Conservation (phyloP, 2,888 invertebrate genomes). For the Melanostoma mellinum region DNA sequence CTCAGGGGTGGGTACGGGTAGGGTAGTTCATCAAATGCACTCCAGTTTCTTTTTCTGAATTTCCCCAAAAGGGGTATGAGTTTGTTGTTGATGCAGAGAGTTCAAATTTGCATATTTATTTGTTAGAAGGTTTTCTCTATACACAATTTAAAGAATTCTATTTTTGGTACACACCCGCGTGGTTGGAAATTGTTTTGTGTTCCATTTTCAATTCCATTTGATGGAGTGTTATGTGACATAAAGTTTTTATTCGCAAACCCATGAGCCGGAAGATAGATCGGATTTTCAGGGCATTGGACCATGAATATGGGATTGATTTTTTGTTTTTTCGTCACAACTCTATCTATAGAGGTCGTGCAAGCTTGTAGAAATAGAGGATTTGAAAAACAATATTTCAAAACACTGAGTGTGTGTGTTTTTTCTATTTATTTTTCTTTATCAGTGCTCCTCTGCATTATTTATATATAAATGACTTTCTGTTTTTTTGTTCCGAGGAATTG, state of each 20-base stretch:
- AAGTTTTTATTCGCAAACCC: constrained; percentile 51
- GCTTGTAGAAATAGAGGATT: too few species aligned
- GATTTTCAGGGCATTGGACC: constrained; percentile 57
- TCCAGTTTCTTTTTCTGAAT: background rate
- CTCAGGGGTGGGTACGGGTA: background rate
- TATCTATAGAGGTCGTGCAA: too few species aligned
- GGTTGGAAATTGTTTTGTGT: constrained; percentile 19
- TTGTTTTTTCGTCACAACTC: background rate
- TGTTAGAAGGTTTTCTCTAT: constrained; percentile 6
- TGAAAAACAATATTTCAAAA: constrained; percentile 2
- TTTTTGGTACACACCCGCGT: constrained; percentile 18
- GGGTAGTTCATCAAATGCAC: constrained; percentile 13
- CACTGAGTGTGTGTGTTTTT: constrained; percentile 31
- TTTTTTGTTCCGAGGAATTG: constrained; percentile 33
- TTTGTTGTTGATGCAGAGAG: background rate
- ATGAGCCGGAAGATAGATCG: constrained; percentile 54
- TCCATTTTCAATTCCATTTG: constrained; percentile 6
- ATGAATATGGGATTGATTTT: constrained; percentile 52
- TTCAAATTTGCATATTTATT: constrained; percentile 44
- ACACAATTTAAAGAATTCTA: constrained; percentile 21
- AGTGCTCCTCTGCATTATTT: constrained; percentile 12
- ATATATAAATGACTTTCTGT: constrained; percentile 21
- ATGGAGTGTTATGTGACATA: constrained; percentile 50
- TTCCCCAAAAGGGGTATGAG: background rate
- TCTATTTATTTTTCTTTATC: constrained; percentile 18